Evolutionary conservation across 2,797 vertebrate genomes (phyloP), one percentile per base, ranked within the genome.

Genomic region (Sebastes trivittatus): DNA sequence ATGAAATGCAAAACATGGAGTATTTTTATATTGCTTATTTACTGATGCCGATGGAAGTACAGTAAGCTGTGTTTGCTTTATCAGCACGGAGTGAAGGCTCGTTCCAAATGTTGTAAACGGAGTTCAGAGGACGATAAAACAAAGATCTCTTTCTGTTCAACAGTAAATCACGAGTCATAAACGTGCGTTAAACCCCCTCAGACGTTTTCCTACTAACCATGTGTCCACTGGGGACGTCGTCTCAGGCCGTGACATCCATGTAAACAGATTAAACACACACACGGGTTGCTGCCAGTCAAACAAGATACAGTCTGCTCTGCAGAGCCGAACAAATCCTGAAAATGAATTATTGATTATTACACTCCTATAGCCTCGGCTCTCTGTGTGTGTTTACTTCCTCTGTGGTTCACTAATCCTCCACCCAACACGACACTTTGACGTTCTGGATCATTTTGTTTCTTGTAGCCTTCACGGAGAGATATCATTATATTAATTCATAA

Each of bases 271-370:
- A 61, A 55, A 79, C 49, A 68, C 66, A 81, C 32, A 55, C 42
- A 54, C 36, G 16, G 16, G 46, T 58, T 71, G 56, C 38, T 34
- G 59, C 52, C 22, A 66, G 66, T 55, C 20, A 27, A 7, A 20
- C 61, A 14, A 38, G 59, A 52, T 9, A 58, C 18, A 20, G 30
- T 46, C 6, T 6, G 64, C 38, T 67, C 36, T 56, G 62, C 55
- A 46, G 77, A 81, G 82, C 82, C 76, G 75, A 87, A 75, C 72
- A 89, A 87, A 87, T 82, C 72, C 62, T 34, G 55, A 72, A 70
- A 78, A 82, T 89, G 66, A 89, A 86, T 80, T 83, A 87, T 87
- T 87, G 85, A 85, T 89, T 59, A 36, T 61, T 32, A 36, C 5
- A 16, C 68, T 68, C 49, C 54, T 38, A n/a, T 20, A 62, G 68